These are phyloP conservation scores for Zoroaster sp. DNA, from an alignment of 53 echinoderm and acorn worm genomes.

Conservation along the genomic window DNA sequence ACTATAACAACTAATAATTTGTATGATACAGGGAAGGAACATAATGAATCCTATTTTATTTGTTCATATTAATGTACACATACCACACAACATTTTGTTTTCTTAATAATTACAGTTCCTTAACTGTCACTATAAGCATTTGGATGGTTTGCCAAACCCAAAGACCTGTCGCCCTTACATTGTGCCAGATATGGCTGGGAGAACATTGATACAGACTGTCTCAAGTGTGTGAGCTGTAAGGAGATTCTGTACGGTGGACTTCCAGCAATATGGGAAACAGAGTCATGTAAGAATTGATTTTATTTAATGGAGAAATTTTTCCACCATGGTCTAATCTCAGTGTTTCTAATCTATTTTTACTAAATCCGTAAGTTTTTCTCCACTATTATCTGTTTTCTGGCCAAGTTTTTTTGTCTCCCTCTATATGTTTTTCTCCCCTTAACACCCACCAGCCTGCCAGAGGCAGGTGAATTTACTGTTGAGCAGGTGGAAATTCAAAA, in stretches of 20 bases:
- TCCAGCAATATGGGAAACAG: conserved; percentile 74
- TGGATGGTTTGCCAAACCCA: conserved; percentile 91
- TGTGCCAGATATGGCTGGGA: conserved; percentile 97
- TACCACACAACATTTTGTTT: no score
- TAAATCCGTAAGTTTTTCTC: no score
- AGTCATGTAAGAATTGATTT: conserved; percentile 67
- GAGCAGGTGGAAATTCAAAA: no score
- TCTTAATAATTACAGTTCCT: no score
- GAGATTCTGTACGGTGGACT: conserved; percentile 77
- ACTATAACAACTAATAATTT: no score
- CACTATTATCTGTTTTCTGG: no score
- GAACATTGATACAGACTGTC: conserved; percentile 71
- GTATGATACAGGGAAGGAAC: neutral
- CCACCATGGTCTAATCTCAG: neutral
- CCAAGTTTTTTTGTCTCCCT: no score
- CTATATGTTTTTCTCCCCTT: no score
- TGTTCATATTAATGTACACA: neutral
- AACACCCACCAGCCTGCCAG: neutral
- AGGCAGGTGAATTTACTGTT: no score
- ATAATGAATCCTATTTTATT: neutral
- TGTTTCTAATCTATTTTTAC: no score
- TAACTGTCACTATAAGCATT: conserved; percentile 48
- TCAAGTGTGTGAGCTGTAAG: conserved; percentile 93
- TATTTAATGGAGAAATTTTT: neutral
- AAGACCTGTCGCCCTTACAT: conserved; percentile 64